Evolutionary conservation across 1,140 invertebrate species (phyloP), one percentile per base, ranked within the genome.

Genomic region (Xylocopa sonorina): DNA sequence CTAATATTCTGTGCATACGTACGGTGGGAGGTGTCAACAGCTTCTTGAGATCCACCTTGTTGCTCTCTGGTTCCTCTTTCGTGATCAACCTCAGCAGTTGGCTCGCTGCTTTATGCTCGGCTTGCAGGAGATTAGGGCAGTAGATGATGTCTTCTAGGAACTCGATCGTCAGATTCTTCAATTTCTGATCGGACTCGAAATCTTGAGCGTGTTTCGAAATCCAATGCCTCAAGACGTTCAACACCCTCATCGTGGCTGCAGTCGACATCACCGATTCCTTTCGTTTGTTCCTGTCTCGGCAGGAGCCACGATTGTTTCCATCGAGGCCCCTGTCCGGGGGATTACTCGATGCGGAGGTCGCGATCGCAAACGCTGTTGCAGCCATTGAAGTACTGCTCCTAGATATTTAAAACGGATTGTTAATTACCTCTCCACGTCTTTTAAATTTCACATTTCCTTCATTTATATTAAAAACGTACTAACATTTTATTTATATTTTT

Each of bases 311-410:
- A 89, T 91, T 64, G 91, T 92, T 69, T 84, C 91, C 68, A 88
- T 93, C 55, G 78, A 89, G 14, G 24, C 89, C 89, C 48, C 92
- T 91, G 88, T 96, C 95, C 0, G 96, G 92, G 2, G 96, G 96
- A 88, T 97, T 97, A 66, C 96, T 97, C 0, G 96, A 97, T 0
- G 96, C 98, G 10, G 97, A 98, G 0, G 97, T 98, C 1, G 97
- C 98, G 14, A 97, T 97, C 9, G 98, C 98, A 93, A 98, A 99
- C 1, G 98, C 98, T 24, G 96, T 96, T 18, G 97, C 97, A 21
- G 98, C 97, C 32, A 96, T 96, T 1, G 97, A 97, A 16, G 96
- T 98, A 90, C 97, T 98, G 88, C 97, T 98, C 94, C 97, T 98
- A 91, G 48, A 71, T 74, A 53, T 43, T 14, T 12, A 27, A n/a